phyloP scores from a whole-genome alignment of 1,140 invertebrate genomes.

The Leucophenga varia region DNA sequence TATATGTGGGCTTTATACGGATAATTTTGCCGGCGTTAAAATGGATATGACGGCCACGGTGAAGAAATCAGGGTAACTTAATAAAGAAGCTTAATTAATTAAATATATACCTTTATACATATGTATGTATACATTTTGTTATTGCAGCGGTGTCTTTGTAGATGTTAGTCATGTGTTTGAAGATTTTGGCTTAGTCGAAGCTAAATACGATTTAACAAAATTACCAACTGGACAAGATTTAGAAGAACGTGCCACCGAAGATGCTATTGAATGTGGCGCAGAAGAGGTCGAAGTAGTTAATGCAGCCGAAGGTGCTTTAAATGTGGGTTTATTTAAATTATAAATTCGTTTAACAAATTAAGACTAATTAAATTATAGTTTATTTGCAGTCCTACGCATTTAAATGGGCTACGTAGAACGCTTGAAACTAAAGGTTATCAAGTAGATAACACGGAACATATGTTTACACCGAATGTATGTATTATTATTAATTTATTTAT shows the following conservation, averaged over 20 bases:
- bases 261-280: conserved; percentile 65
- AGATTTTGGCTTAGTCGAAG: conserved; percentile 60
- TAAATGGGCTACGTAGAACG: conserved; percentile 18
- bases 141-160: conserved; percentile 26
- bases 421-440: conserved; percentile 24
- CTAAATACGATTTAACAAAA: conserved; percentile 37
- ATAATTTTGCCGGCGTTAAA: conserved; percentile 43
- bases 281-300: conserved; percentile 63
- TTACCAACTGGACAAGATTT: conserved; percentile 26
- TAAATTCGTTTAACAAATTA: not conserved
- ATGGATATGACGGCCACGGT: conserved; percentile 53
- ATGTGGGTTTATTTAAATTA: conserved; percentile 40
- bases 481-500: not conserved
- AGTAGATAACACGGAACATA: conserved; percentile 31
- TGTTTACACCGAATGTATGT: conserved; percentile 32
- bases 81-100: not conserved
- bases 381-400: conserved; percentile 24
- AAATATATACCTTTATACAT: too few relatives aligned
- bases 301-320: conserved; percentile 44
- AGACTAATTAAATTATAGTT: conserved; percentile 16
- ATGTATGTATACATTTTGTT: too few relatives aligned
- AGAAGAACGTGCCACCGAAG: conserved; percentile 62
- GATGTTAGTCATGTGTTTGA: conserved; percentile 58
- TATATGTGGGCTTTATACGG: conserved; percentile 41
- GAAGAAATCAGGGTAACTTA: conserved; percentile 58